Percentiles rank a stretch among this genome's conserved stretches.
Evolutionary conservation across 2,113 vertebrate genomes (phyloP).

Genomic region (Nesoenas mayeri): DNA sequence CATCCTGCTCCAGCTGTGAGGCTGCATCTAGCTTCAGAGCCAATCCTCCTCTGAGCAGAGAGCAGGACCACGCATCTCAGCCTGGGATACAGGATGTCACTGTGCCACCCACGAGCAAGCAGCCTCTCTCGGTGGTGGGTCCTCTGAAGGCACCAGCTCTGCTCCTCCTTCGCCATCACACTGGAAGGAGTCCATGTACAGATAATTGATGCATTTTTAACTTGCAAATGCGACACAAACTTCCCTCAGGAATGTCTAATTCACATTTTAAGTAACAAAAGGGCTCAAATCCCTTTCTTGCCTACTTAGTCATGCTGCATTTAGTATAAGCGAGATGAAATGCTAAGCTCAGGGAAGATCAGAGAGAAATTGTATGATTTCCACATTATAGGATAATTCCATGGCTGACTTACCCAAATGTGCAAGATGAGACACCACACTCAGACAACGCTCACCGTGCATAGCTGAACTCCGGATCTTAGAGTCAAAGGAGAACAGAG

Average conservation of each 20-base stretch:
- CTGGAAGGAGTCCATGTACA: neutral
- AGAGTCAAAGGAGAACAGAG: neutral
- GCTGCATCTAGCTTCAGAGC: neutral
- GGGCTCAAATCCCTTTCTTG: constrained; percentile 68
- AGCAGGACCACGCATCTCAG: neutral
- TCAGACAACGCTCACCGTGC: neutral
- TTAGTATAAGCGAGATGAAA: constrained; percentile 68
- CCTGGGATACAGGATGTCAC: neutral
- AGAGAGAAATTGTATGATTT: constrained; percentile 69
- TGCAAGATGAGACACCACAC: neutral
- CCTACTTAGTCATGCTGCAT: constrained; percentile 72
- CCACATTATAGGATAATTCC: constrained; percentile 70
- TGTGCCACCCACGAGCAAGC: neutral
- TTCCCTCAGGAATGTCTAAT: constrained; percentile 69
- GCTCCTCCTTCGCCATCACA: neutral
- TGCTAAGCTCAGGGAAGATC: constrained; percentile 68
- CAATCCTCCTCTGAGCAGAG: neutral
- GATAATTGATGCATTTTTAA: constrained; percentile 53
- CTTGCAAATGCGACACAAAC: constrained; percentile 57
- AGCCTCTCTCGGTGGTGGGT: neutral
- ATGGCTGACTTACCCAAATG: constrained; percentile 57
- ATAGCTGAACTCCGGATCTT: neutral
- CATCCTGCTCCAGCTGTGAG: neutral
- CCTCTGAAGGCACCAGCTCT: neutral
- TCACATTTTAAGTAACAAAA: constrained; percentile 71